These are phyloP conservation scores for Crocallis elinguaria DNA, from an alignment of 2,888 invertebrate species.

Conservation along the genomic window DNA sequence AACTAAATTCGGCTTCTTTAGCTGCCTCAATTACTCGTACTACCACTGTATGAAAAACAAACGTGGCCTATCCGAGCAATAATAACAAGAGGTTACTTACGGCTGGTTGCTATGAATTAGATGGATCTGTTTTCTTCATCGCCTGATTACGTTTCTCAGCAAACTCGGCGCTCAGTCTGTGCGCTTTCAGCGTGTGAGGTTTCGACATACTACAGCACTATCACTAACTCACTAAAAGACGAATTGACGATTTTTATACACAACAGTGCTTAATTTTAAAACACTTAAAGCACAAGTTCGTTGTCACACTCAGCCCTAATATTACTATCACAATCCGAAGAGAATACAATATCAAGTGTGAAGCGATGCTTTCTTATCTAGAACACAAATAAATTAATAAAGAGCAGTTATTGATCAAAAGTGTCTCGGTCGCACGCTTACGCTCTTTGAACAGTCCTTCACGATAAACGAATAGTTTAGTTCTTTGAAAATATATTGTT, in stretches of 20 bases:
- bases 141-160: conserved; percentile 75
- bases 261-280: conserved; percentile 39
- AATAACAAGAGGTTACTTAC: conserved; percentile 58
- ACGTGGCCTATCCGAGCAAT: not conserved
- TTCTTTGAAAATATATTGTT: conserved; percentile 21
- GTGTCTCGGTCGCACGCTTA: conserved; percentile 45
- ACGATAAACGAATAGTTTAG: conserved; percentile 6
- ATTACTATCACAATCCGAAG: conserved; percentile 57
- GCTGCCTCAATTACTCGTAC: too few species aligned
- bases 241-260: conserved; percentile 45
- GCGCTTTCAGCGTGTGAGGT: conserved; percentile 77
- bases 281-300: conserved; percentile 62
- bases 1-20: not conserved
- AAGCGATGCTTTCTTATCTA: conserved; percentile 63
- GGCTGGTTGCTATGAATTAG: conserved; percentile 80
- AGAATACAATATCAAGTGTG: conserved; percentile 54
- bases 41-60: not conserved
- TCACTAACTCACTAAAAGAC: conserved; percentile 48
- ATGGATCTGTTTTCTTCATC: conserved; percentile 73
- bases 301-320: conserved; percentile 54
- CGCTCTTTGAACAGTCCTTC: conserved; percentile 28
- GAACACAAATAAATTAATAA: conserved; percentile 81
- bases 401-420: conserved; percentile 77
- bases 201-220: conserved; percentile 73
- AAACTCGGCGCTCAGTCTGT: conserved; percentile 80